Evolutionary conservation across 2,113 vertebrate species (phyloP).

Genomic region (Myotis davidii): DNA sequence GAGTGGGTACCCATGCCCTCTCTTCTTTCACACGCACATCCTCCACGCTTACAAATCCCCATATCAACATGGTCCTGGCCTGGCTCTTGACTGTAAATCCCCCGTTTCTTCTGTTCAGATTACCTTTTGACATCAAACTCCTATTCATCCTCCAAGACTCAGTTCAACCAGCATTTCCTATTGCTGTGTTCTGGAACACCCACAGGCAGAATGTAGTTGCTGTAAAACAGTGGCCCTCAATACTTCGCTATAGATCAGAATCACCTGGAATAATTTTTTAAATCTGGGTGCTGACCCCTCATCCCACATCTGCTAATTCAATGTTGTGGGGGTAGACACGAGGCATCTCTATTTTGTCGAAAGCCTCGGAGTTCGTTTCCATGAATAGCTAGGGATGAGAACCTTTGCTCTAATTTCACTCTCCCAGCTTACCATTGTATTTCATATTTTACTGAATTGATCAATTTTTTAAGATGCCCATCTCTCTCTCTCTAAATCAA

Average conservation of each 20-base stretch:
- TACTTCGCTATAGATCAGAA: background rate
- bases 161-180: background rate
- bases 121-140: background rate
- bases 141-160: background rate
- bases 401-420: background rate
- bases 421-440: background rate
- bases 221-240: background rate
- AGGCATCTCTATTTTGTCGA: background rate
- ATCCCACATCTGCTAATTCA: background rate
- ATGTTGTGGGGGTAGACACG: background rate
- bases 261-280: background rate
- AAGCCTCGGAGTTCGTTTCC: background rate
- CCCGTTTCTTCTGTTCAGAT: background rate
- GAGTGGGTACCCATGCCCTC: accelerated
- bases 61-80: background rate
- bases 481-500: background rate
- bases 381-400: background rate
- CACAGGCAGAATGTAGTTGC: background rate
- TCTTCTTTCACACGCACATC: accelerated
- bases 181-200: background rate
- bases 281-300: background rate
- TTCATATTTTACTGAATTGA: background rate
- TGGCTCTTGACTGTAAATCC: background rate
- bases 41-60: background rate
- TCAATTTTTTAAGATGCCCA: background rate